Evolutionary conservation across 2,888 invertebrate species (phyloP).

Genomic region (Amphipoea oculea): DNA sequence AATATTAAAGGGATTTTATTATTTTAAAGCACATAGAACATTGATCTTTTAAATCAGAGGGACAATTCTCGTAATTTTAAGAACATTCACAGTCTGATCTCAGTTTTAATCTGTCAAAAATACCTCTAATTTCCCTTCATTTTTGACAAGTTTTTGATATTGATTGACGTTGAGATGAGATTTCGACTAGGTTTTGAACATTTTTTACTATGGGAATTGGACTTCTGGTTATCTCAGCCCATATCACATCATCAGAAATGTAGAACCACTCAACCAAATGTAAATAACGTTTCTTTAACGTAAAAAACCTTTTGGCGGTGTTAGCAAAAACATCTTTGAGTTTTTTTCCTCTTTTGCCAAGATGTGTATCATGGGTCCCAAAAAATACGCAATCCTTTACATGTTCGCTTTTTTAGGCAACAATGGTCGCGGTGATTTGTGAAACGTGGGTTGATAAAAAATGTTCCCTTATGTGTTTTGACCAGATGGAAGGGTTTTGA

Average conservation of each 20-base stretch:
- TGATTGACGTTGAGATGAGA: background rate
- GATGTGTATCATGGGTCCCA: slow-evolving; percentile 65
- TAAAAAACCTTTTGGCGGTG: slow-evolving; percentile 48
- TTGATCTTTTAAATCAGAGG: background rate
- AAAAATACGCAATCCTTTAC: slow-evolving; percentile 74
- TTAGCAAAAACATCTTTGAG: slow-evolving; percentile 28
- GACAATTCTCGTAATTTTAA: background rate
- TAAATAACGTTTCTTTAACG: slow-evolving; percentile 39
- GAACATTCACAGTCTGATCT: background rate
- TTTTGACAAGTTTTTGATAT: background rate
- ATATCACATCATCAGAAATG: slow-evolving; percentile 51
- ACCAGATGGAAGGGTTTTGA: slow-evolving; percentile 29
- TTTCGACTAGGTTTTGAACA: background rate
- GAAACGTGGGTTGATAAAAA: slow-evolving; percentile 39
- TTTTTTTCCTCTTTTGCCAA: slow-evolving; percentile 37
- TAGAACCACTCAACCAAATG: slow-evolving; percentile 36
- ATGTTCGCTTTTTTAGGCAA: slow-evolving; percentile 63
- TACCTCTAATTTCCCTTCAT: no score
- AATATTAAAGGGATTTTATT: background rate
- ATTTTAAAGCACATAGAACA: background rate
- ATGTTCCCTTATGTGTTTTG: slow-evolving; percentile 24
- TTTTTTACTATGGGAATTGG: background rate
- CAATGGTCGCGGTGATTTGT: slow-evolving; percentile 53
- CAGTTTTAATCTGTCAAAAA: no score
- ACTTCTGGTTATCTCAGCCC: background rate